Conservation (phyloP, 2,113 vertebrate genomes). For the Ammodytes dubius region DNA sequence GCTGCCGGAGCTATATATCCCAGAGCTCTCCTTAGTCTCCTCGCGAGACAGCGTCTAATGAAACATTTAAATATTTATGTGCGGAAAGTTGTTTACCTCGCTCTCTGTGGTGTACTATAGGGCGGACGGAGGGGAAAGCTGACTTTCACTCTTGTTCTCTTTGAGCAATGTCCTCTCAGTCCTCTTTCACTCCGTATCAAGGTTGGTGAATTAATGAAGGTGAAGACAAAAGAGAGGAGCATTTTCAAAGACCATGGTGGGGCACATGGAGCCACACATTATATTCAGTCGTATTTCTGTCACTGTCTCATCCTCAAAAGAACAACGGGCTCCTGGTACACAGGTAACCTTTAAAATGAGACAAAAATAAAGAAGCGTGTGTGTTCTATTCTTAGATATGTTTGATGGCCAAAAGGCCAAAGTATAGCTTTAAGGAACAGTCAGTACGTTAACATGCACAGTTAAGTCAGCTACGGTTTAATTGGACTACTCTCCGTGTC, state of each 20-base stretch:
- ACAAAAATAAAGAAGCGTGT: not conserved
- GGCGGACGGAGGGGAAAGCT: constrained; percentile 5
- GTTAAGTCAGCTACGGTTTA: no score
- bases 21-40: constrained; percentile 60
- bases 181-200: constrained; percentile 37
- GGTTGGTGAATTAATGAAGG: constrained; percentile 67
- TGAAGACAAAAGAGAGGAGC: constrained; percentile 26
- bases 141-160: constrained; percentile 38
- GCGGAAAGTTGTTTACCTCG: constrained; percentile 74
- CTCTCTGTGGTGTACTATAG: constrained; percentile 45
- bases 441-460: no score
- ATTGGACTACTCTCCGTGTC: no score
- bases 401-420: not conserved
- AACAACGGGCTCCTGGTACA: constrained; percentile 27
- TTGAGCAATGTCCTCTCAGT: constrained; percentile 57
- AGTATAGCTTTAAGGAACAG: no score
- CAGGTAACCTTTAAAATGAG: constrained; percentile 24
- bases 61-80: constrained; percentile 85
- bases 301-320: not conserved
- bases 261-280: constrained; percentile 15
- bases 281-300: not conserved
- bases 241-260: constrained; percentile 31
- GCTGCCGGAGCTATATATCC: constrained; percentile 64
- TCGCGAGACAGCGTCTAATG: constrained; percentile 78
- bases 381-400: not conserved